These are phyloP conservation scores for Rhamnusium bicolor DNA, from an alignment of 2,888 invertebrate species.

Conservation along the genomic window DNA sequence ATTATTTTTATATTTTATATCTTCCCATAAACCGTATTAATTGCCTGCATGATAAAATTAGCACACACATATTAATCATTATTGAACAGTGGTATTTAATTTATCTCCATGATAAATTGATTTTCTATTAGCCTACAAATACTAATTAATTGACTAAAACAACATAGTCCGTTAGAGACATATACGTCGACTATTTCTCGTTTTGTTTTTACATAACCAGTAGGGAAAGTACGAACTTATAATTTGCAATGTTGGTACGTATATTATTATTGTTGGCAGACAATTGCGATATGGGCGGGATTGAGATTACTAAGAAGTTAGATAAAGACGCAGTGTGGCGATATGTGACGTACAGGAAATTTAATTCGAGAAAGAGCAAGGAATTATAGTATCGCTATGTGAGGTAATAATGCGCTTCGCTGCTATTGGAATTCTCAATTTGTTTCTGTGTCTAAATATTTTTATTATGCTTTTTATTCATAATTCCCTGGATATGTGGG, in stretches of 20 bases:
- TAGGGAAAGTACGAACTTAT: slow-evolving; percentile 5
- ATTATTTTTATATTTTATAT: background rate
- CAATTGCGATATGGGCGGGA: slow-evolving; percentile 26
- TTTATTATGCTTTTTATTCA: background rate
- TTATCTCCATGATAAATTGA: slow-evolving; percentile 6
- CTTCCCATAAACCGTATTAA: background rate
- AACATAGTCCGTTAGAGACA: slow-evolving; percentile 8
- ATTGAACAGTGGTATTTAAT: background rate
- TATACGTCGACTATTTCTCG: background rate
- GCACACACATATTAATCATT: slow-evolving; percentile 15
- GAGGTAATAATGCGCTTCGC: slow-evolving; percentile 20
- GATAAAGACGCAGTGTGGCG: background rate
- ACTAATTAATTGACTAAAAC: slow-evolving; percentile 6
- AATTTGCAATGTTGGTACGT: background rate
- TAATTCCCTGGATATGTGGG: too few relatives aligned
- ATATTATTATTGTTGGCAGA: slow-evolving; percentile 28
- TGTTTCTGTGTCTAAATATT: slow-evolving; percentile 15
- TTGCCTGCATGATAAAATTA: slow-evolving; percentile 1
- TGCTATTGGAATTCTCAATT: slow-evolving; percentile 12
- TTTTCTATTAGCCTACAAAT: slow-evolving; percentile 1
- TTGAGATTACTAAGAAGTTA: background rate
- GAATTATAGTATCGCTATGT: slow-evolving; percentile 17
- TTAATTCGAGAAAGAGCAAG: background rate
- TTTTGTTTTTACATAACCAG: background rate
- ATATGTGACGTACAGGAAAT: background rate